These are phyloP conservation scores for Brachypteracias leptosomus DNA, from an alignment of 2,113 vertebrate genomes.

Conservation along the genomic window DNA sequence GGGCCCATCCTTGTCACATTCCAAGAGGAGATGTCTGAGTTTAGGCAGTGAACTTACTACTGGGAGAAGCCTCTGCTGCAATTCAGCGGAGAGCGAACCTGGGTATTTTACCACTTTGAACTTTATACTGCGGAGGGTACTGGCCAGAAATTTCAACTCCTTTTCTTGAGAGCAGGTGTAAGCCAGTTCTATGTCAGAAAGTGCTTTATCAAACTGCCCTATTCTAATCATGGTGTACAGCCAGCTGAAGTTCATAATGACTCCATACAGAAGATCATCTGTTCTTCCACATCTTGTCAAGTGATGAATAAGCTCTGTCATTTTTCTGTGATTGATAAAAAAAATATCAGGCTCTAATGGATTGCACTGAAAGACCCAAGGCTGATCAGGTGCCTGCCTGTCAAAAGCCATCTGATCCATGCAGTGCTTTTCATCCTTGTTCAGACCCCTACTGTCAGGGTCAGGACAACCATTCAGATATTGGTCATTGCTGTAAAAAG, in stretches of 20 bases:
- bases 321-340: constrained; percentile 98
- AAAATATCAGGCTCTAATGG: constrained; percentile 96
- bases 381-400: constrained; percentile 94
- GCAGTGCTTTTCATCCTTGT: constrained; percentile 84
- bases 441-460: constrained; percentile 82
- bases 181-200: constrained; percentile 91
- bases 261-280: constrained; percentile 92
- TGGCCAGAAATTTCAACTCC: constrained; percentile 94
- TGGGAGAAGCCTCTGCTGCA: constrained; percentile 95
- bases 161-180: constrained; percentile 94
- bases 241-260: constrained; percentile 99
- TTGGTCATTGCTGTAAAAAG: constrained; percentile 84
- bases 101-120: constrained; percentile 90
- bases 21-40: constrained; percentile 92
- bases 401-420: constrained; percentile 91
- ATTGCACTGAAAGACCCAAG: constrained; percentile 99
- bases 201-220: constrained; percentile 93
- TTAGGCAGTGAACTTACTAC: constrained; percentile 96
- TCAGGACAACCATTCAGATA: constrained; percentile 83
- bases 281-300: constrained; percentile 90
- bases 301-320: constrained; percentile 94
- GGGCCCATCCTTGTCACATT: constrained; percentile 97
- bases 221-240: constrained; percentile 99
- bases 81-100: constrained; percentile 91
- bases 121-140: constrained; percentile 90